These are phyloP conservation scores for Acanthurus tractus DNA, from an alignment of 2,797 vertebrate species.

Conservation along the genomic window DNA sequence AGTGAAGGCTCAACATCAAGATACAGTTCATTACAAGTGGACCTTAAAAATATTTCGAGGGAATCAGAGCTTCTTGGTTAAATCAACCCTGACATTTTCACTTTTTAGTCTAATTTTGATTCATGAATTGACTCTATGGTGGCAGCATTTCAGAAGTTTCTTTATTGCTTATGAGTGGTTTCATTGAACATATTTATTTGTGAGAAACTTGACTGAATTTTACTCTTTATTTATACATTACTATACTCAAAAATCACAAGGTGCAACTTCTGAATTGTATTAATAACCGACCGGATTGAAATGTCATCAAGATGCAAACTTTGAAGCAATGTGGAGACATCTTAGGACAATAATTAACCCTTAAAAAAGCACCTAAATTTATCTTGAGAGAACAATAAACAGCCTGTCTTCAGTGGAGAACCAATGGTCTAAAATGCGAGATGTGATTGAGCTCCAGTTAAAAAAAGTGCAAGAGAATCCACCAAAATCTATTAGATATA, in stretches of 20 bases:
- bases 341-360: not conserved
- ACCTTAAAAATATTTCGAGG: not conserved
- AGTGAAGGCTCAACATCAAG: not conserved
- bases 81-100: not conserved
- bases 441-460: not conserved
- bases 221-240: not conserved
- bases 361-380: not conserved
- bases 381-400: not conserved
- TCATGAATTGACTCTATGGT: too few relatives aligned
- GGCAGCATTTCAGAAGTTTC: not conserved
- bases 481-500: not conserved
- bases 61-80: too few relatives aligned
- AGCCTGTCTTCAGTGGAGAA: too few relatives aligned
- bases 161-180: too few relatives aligned
- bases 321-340: not conserved
- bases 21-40: not conserved
- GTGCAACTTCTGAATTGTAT: not conserved
- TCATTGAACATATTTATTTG: not conserved
- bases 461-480: not conserved
- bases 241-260: not conserved
- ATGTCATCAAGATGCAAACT: not conserved
- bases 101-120: not conserved
- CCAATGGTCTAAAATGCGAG: not conserved
- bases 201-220: not conserved
- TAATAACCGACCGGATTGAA: not conserved